Evolutionary conservation across 2,888 invertebrate genomes (phyloP), one percentile per base, ranked within the genome.

Genomic region (Rhodophaea formosa): DNA sequence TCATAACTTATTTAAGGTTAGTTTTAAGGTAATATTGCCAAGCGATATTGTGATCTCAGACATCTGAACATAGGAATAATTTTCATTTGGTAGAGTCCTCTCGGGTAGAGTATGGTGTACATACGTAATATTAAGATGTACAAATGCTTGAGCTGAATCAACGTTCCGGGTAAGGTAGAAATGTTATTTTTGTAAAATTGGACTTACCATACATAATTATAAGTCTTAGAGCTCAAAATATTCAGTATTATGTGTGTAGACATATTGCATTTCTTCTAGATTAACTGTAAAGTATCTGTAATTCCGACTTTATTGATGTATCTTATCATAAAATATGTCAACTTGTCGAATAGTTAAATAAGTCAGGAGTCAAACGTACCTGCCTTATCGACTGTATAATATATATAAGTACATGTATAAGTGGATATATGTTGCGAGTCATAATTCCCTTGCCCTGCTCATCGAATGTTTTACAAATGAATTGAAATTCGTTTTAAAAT

Each of bases 21-120:
- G 58, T n/a, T 51, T 53, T 80, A 81, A 75, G 71, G 61, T 72
- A 73, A 79, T 87, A 88, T 88, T 88, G 88, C 88, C 78, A 89
- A 89, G 89, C 89, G 86, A 89, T 88, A 88, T 84, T 87, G 86
- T 88, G 87, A 88, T 88, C 79, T 80, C 76, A 71, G 73, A 72
- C 72, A 75, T 78, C 73, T 68, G 65, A 65, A 51, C 53, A 56
- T 47, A 51, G 52, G 57, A 32, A 53, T 57, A 56, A 57, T 14
- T 55, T 57, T 56, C 53, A 52, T 43, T 54, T 46, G 54, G 44
- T 60, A 59, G 51, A 57, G 47, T 62, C 57, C 59, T 59, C 62
- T 62, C 62, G 61, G 51, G 60, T 59, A 56, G 54, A 58, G 6
- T 59, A 51, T 12, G 45, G 46, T 60, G 53, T 64, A 62, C 39